Evolutionary conservation across 2,113 vertebrate species (phyloP), one percentile per base, ranked within the genome.

Genomic region (Eubucco bourcierii): DNA sequence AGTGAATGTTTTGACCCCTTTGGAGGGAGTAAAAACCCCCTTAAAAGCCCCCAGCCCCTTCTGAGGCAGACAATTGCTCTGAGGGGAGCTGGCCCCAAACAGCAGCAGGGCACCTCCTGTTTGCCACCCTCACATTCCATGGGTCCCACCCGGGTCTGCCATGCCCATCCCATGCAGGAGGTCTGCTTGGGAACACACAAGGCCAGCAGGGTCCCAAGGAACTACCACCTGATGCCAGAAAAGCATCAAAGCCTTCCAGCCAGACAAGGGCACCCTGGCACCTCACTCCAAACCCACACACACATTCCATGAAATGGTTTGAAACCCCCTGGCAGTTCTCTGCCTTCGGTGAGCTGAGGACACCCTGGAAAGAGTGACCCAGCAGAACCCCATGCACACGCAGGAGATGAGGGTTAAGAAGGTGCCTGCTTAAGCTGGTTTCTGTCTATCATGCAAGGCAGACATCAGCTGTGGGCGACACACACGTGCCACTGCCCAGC

Each of bases 311-410:
- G 46, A 79, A 80, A 91, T 9, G 66, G 53, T 74, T 65, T 52
- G 72, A 88, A 84, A 94, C 71, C 59, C 65, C 85, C 52, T 33
- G 55, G 33, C 72, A 16, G 4, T 67, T 63, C 66, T 84, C 71
- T 29, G 61, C n/a, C 46, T 94, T 44, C 55, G 2, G 1, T 16
- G 37, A 61, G 34, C 33, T 33, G 50, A 60, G 66, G 41, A 65
- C 66, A 55, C 18, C 41, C 60, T 18, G 37, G 15, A 52, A 21
- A 25, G 53, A 0, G 29, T 1, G 4, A 33, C 21, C 0, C 4
- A 34, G n/a, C 55, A 5, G 19, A 52, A 37, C 61, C 37, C 37
- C 1, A 1, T 12, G 12, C 5, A 3, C 37, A 10, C 0, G 0
- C 67, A 28, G 58, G 25, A 31, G 20, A 33, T 14, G 58, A 33